Evolutionary conservation across 2,888 invertebrate genomes (phyloP), one percentile per base, ranked within the genome.

Genomic region (Axea sp.): DNA sequence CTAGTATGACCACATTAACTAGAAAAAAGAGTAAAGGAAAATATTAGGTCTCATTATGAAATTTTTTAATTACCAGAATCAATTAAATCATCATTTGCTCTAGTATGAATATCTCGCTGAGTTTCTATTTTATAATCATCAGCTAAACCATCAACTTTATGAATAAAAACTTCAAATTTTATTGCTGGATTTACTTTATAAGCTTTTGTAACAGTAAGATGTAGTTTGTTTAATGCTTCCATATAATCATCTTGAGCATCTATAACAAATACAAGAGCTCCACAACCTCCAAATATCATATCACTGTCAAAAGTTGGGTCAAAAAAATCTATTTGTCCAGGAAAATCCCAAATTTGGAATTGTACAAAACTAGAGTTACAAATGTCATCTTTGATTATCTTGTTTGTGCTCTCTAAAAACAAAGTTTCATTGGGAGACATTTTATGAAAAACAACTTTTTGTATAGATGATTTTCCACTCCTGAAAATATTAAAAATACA

Each of bases 401-500:
- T 97, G 87, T 97, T 98, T 45, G 99, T 99, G 77, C 98, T 98
- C 88, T 99, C 99, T 76, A 99, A 89, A 87, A 99, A 99, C 55
- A 99, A 90, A 0, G 99, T 99, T 89, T 99, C 99, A 89, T 99
- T 99, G 0, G 99, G 99, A 1, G 99, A 98, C 97, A 99, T 99
- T 90, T 99, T 99, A 88, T 99, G 99, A 87, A 99, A 99, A n/a
- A 99, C 99, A 2, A 99, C 99, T 90, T 99, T 99, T 87, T 98
- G 97, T 84, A 99, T 99, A 0, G 99, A 99, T 49, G 99, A 98
- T 88, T 99, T 99, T 41, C 99, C 99, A 83, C 98, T 98, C 87
- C 99, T 96, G 85, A 76, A 91, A 64, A 22, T 17, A 1, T 17
- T 8, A 1, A 26, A 19, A 37, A 12, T 4, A 37, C n/a, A n/a